Conservation (phyloP, 37 sponge, comb jelly and placozoan genomes). For the Beroe forskalii region DNA sequence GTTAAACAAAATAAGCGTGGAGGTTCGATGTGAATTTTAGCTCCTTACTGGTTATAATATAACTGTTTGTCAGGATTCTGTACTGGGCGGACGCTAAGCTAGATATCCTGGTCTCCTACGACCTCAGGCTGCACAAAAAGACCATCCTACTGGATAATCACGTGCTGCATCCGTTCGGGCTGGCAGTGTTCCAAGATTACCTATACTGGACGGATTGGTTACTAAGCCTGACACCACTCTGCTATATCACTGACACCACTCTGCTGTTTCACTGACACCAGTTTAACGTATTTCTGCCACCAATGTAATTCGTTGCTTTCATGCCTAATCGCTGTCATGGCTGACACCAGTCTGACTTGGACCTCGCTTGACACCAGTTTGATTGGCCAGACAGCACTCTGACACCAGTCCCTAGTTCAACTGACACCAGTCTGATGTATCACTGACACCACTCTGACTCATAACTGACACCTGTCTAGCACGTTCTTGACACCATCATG, state of each 20-base stretch:
- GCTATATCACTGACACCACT: not conserved
- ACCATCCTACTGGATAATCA: not conserved
- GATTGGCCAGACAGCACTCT: not conserved
- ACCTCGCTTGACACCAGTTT: not conserved
- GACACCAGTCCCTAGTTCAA: not conserved
- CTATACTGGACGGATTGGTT: conserved; percentile 47
- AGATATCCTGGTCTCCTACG: not conserved
- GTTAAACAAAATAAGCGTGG: no score
- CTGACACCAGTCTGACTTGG: no score
- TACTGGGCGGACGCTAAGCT: conserved; percentile 57
- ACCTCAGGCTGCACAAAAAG: not conserved
- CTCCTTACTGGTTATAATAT: no score
- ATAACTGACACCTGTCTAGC: not conserved
- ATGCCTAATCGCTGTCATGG: no score
- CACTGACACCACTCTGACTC: not conserved
- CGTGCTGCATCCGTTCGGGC: conserved; percentile 27
- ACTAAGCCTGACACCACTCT: not conserved
- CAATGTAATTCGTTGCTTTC: no score
- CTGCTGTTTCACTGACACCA: no score
- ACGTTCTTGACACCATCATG: not conserved
- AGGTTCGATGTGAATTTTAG: no score
- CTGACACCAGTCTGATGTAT: no score
- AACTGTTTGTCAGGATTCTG: conserved; percentile 18
- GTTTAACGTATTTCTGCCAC: no score
- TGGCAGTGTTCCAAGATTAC: conserved; percentile 51